Base-by-base conservation (phyloP, 2,113 vertebrate genomes). In the Chlorocebus sabaeus region DNA sequence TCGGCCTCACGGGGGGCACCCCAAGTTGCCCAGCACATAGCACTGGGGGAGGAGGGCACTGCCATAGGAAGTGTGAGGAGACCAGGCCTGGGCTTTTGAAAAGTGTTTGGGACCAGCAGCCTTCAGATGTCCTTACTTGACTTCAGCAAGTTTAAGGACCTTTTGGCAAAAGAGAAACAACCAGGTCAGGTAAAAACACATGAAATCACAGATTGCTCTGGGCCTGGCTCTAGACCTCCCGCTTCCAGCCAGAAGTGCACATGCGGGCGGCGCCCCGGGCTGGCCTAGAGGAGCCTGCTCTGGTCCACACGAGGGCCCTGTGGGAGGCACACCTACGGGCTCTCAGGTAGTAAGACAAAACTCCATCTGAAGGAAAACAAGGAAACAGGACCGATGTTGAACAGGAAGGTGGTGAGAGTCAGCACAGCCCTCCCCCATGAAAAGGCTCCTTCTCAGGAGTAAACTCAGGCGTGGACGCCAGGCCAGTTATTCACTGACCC, bases 361-460 rank as follows among this genome's bases (percentile, higher is more conserved):
- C 52, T 73, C 40, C 7, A 5, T 55, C 27, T 11, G 45, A 45
- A n/a, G 43, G 35, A 52, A 61, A 35, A 30, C 9, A n/a, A 90
- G 50, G 43, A 55, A 8, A 38, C 14, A 17, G 38, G 48, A 61
- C 52, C 8, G 18, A 2, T 3, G 18, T n/a, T 57, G 68, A 48
- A 43, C 67, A 64, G n/a, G 16, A 25, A 30, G 40, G 55, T 2
- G 92, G 5, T 45, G 10, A 2, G 67, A 64, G 57, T 7, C 13
- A 8, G 27, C 8, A 16, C 1, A 4, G 20, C 45, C 32, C 57
- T 64, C 23, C 48, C 18, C 10, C 1, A 0, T 3, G 6, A 68
- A 48, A 38, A 35, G 1, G 45, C 30, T 27, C 81, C 61, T 72
- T 50, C 32, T 52, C 1, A 16, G 67, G 23, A 67, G 18, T 13